Conservation (phyloP, 2,888 invertebrate species). For the Acanthosoma haemorrhoidale region DNA sequence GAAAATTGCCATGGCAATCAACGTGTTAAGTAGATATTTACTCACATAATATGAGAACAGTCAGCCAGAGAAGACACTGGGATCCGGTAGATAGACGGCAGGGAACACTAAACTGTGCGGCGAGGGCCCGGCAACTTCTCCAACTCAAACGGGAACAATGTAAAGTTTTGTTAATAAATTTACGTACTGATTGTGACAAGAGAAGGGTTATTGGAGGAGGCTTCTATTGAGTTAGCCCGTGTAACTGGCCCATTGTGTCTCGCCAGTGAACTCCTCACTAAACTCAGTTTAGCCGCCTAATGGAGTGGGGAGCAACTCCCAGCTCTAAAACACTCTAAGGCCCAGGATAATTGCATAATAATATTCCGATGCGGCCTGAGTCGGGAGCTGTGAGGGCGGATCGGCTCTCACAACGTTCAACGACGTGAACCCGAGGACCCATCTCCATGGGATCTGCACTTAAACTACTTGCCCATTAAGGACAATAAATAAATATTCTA, state of each 20-base stretch:
- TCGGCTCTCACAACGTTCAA: too few species aligned
- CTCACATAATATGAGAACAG: too few species aligned
- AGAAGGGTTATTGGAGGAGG: not conserved
- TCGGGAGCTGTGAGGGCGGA: too few species aligned
- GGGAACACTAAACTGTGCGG: not conserved
- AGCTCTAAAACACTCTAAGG: not conserved
- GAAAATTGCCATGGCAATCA: too few species aligned
- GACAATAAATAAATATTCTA: too few species aligned
- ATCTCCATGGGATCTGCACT: too few species aligned
- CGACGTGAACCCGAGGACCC: too few species aligned
- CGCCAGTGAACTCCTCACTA: not conserved
- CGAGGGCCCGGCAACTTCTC: not conserved
- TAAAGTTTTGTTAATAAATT: slow-evolving; percentile 25
- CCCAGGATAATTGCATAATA: not conserved
- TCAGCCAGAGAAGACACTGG: too few species aligned
- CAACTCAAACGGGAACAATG: slow-evolving; percentile 15
- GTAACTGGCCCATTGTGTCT: not conserved
- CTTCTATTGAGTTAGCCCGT: not conserved
- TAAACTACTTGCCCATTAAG: too few species aligned
- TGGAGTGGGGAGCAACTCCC: not conserved
- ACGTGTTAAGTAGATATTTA: too few species aligned
- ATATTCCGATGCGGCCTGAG: too few species aligned
- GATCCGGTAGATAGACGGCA: too few species aligned
- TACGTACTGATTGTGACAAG: slow-evolving; percentile 6
- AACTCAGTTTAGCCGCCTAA: slow-evolving; percentile 21